These are phyloP conservation scores for Formica exsecta DNA, from an alignment of 1,140 invertebrate genomes.

Conservation along the genomic window DNA sequence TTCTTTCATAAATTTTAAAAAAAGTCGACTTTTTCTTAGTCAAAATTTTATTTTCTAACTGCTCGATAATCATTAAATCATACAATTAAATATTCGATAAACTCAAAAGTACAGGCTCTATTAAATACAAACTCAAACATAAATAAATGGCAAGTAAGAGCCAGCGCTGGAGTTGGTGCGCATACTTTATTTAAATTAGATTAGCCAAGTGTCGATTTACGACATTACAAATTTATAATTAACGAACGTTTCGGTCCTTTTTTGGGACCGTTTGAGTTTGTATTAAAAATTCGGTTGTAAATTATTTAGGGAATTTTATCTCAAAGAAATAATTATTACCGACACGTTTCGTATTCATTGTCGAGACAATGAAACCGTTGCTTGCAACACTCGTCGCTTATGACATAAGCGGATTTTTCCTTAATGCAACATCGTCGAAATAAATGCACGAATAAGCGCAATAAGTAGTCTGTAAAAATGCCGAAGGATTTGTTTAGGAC, in stretches of 20 bases:
- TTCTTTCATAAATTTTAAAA: neutral
- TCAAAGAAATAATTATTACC: neutral
- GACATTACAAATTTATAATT: too few species aligned
- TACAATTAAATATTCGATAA: neutral
- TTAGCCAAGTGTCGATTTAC: too few species aligned
- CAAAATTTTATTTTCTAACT: neutral
- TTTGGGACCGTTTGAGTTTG: too few species aligned
- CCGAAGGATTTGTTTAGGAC: constrained; percentile 21
- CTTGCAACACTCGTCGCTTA: neutral
- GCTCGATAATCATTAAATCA: neutral
- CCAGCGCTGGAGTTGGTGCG: too few species aligned
- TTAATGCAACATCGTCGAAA: constrained; percentile 19
- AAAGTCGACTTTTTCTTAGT: neutral
- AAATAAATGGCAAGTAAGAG: too few species aligned
- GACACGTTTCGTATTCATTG: neutral
- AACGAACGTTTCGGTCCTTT: too few species aligned
- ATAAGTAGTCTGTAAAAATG: constrained; percentile 16
- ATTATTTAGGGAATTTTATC: neutral
- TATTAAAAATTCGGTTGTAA: neutral
- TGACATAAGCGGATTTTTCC: neutral
- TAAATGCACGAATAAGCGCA: neutral
- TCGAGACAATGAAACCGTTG: neutral
- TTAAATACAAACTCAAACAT: too few species aligned
- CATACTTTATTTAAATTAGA: too few species aligned
- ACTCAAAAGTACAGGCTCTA: too few species aligned